phyloP scores from a whole-genome alignment of 1,140 invertebrate species.

The Lerema accius region DNA sequence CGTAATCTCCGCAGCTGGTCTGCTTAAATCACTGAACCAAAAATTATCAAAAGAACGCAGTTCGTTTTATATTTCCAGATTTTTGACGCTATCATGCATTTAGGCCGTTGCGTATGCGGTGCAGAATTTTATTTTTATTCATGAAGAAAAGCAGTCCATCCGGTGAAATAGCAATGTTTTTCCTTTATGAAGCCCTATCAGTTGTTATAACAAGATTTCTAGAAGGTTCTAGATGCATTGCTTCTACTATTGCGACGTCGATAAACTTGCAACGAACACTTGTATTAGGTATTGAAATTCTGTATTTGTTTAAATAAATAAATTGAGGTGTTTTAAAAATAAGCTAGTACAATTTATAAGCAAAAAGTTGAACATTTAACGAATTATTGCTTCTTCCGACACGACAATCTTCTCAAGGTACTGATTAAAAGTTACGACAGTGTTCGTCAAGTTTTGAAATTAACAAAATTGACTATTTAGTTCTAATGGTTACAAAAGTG shows the following conservation, averaged over 20 bases:
- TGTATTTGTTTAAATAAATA: too few relatives aligned
- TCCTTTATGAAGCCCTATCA: too few relatives aligned
- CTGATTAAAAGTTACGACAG: not conserved
- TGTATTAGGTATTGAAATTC: too few relatives aligned
- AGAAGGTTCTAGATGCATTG: too few relatives aligned
- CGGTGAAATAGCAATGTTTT: too few relatives aligned
- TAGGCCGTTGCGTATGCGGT: not conserved
- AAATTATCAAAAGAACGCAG: not conserved
- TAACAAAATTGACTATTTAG: slow-evolving; percentile 30
- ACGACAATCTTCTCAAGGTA: not conserved
- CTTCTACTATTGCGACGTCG: too few relatives aligned
- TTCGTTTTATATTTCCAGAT: not conserved
- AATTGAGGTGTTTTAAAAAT: too few relatives aligned
- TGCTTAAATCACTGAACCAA: not conserved
- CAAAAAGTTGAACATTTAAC: too few relatives aligned
- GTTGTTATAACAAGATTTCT: too few relatives aligned
- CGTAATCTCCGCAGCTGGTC: not conserved
- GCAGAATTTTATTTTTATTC: not conserved
- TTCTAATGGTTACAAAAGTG: slow-evolving; percentile 43
- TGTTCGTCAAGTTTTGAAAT: slow-evolving; percentile 1
- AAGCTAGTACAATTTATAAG: too few relatives aligned
- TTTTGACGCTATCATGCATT: not conserved
- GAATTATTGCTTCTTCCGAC: not conserved
- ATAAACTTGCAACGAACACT: too few relatives aligned
- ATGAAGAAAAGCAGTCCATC: too few relatives aligned